Conservation (phyloP, 2,113 vertebrate genomes). For the Apistogramma diplotaenia region DNA sequence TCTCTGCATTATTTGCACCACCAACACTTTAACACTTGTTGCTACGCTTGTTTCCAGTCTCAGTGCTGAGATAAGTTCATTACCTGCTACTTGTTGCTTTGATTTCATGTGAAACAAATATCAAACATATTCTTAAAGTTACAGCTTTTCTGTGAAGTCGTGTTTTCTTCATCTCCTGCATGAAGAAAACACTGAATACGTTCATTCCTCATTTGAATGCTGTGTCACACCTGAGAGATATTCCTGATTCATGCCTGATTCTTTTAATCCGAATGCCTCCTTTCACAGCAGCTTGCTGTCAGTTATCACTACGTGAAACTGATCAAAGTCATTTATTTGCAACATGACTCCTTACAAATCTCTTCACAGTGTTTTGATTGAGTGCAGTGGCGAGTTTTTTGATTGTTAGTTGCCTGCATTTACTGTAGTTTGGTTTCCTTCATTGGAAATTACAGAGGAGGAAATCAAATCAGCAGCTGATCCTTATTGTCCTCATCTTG, state of each 20-base stretch:
- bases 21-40: not conserved
- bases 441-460: not conserved
- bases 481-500: not conserved
- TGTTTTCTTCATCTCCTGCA: no score
- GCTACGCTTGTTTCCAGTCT: rapidly evolving
- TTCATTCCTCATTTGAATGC: not conserved
- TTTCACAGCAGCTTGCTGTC: not conserved
- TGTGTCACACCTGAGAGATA: not conserved
- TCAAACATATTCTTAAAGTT: not conserved
- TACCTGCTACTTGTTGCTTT: not conserved
- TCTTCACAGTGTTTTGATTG: not conserved
- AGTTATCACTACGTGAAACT: not conserved
- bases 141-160: no score
- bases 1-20: not conserved
- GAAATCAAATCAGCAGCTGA: not conserved
- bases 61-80: rapidly evolving
- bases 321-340: not conserved
- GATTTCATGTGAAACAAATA: not conserved
- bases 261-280: not conserved
- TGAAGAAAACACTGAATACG: rapidly evolving
- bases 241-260: no score
- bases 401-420: not conserved
- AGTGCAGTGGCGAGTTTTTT: not conserved
- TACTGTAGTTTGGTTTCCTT: not conserved
- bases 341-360: not conserved